Evolutionary conservation across 2,113 vertebrate genomes (phyloP), one percentile per base, ranked within the genome.

Genomic region (Puntigrus tetrazona): DNA sequence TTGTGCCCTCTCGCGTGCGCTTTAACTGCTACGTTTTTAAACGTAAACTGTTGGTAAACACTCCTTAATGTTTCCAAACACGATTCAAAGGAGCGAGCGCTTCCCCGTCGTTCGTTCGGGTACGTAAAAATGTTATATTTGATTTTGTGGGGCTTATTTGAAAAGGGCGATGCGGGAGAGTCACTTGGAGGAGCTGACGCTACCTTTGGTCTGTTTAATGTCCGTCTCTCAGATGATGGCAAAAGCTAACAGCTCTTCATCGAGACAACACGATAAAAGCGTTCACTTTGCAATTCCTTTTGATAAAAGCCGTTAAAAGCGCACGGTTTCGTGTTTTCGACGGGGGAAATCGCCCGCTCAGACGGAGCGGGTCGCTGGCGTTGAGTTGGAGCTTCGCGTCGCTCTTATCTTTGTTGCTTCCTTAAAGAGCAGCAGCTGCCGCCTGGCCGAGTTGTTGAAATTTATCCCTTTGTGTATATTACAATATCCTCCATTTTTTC

Each of bases 381-480:
- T 83, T 74, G 79, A 76, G 86, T 82, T 76, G 80, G 52, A 52
- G 85, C 84, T 72, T 82, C 85, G 84, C 84, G 83, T 90, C 85
- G 82, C 88, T 84, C 87, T 85, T 93, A 91, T 94, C 94, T 95
- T 95, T 83, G 93, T 91, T 85, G 94, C 94, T 95, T 93, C 95
- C 95, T 95, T 93, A 89, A 94, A 94, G 92, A 88, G 93, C 87
- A 89, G 94, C 95, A 93, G 95, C 96, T 93, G 96, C 95, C 84
- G 95, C 90, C 89, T 85, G 94, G 95, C 94, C 90, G 96, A 95
- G 94, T 95, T 95, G 96, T 93, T 94, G 96, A 96, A 96, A 96
- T 97, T 93, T 95, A 95, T 97, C 96, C 96, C 97, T 98, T 98
- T 99, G 97, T 98, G 97, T 98, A 96, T 97, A 97, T 97, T 97